Evolutionary conservation across 2,113 vertebrate genomes (phyloP), one percentile per base, ranked within the genome.

Genomic region (Apistogramma diplotaenia): DNA sequence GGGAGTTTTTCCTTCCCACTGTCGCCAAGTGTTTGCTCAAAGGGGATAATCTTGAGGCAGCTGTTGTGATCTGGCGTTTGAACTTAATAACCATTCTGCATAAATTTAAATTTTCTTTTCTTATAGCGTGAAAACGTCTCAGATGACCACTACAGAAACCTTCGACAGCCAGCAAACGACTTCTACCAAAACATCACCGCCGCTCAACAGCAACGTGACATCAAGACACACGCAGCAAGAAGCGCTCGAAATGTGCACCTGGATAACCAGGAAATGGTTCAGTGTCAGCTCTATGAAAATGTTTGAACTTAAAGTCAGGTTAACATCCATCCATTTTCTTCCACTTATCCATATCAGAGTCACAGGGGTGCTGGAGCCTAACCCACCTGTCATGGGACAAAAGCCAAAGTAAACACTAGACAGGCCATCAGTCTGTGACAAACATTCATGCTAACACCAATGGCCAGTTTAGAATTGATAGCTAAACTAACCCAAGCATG

Each of bases 151-250:
- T 81, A 82, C 53, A 18, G 27, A 33, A 49, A 0, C 33, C 33
- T 83, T 31, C 65, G 74, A 33, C 54, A 43, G 6, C 76, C 73
- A 49, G 27, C 1, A 5, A 43, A 8, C 13, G 83, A 84, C 33
- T 8, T 87, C 33, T 90, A 87, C 59, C 61, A 79, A 31, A 74
- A 37, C 3, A 23, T 81, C 1, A 4, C 21, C 1, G 3, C 10
- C 2, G 2, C 4, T 6, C 37, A 23, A 1, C 37, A 37, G 40
- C 73, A 46, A 9, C 23, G 25, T 54, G 27, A 27, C 2, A 18
- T 27, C 15, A 67, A 40, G 10, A 23, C 16, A 35, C 5, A 40
- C 19, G 81, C 46, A 61, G 35, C 12, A 0, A 40, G 21, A 6
- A 0, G 8, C 1, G 1, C 2, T 29, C 21, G 2, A 19, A 33